Evolutionary conservation across 2,113 vertebrate genomes (phyloP).

Genomic region (Pygoscelis adeliae): DNA sequence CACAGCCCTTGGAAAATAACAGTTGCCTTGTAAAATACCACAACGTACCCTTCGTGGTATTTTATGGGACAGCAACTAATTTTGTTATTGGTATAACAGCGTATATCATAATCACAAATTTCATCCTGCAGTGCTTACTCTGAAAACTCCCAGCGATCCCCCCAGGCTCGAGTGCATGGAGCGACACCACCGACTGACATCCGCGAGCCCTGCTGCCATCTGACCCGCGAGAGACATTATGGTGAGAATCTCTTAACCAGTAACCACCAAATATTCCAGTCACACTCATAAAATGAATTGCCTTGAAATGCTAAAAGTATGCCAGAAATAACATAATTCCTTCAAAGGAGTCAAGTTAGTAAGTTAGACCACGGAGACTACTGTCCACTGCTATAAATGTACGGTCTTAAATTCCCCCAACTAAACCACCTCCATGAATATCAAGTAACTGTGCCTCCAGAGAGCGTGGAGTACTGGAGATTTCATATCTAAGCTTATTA

Average conservation of each 20-base stretch:
- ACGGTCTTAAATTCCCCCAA: constrained; percentile 9
- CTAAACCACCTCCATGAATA: constrained; percentile 44
- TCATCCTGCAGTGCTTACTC: background rate
- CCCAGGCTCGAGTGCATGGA: background rate
- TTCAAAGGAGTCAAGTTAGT: constrained; percentile 20
- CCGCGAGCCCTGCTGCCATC: background rate
- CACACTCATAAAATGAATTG: background rate
- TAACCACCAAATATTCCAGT: background rate
- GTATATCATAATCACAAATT: background rate
- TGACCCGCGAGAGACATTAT: background rate
- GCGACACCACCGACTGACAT: background rate
- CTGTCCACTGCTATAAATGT: background rate
- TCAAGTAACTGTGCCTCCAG: constrained; percentile 30
- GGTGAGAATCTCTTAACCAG: background rate
- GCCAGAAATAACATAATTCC: constrained; percentile 33
- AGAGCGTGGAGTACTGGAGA: constrained; percentile 10
- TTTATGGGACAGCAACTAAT: background rate
- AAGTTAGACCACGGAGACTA: background rate
- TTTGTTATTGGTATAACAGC: background rate
- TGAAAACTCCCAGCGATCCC: background rate
- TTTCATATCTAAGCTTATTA: constrained; percentile 75
- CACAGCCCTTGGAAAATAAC: background rate
- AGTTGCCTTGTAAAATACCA: background rate
- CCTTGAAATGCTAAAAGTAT: background rate
- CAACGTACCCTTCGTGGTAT: background rate